Evolutionary conservation across 2,113 vertebrate genomes (phyloP), one percentile per base, ranked within the genome.

Genomic region (Prunella himalayana): DNA sequence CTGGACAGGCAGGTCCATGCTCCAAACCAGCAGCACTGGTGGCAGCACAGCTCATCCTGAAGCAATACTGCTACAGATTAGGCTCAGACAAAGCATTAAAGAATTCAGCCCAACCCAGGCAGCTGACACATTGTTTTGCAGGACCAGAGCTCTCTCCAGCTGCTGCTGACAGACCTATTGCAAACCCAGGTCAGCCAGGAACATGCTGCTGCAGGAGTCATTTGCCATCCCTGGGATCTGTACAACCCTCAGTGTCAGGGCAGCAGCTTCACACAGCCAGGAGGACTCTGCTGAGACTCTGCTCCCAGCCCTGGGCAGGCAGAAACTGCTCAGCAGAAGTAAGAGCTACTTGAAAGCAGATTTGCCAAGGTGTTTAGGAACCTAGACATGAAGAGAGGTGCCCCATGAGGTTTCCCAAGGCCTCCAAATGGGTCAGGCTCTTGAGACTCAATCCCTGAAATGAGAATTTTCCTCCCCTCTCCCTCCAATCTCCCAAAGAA

Each of bases 11-110:
- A 92, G 81, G 82, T 53, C 89, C 66, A 5, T 2, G 7, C 83
- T 89, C 95, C 95, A 88, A 75, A 89, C 27, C 82, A 95, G 97
- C 91, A 78, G 95, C 65, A 77, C 86, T 86, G 88, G 76, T 12
- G 33, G 42, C 11, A 5, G 45, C 69, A 61, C 37, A n/a, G 68
- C 87, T 94, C 85, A 56, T 45, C 82, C 84, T 83, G 20, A 33
- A 56, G 90, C 72, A 86, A 63, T 35, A 30, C 94, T 96, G 95
- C 82, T 73, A 50, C 25, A 70, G 81, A 79, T 82, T 63, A 59
- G 53, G 70, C 37, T 69, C 85, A 82, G 61, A 73, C 33, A 90
- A 94, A 97, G 71, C 73, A 80, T 44, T 72, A 45, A 94, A 97
- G 96, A 97, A 94, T 90, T 80, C 90, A 95, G 96, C 94, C 49